Evolutionary conservation across 1,140 invertebrate species (phyloP), one percentile per base, ranked within the genome.

Genomic region (Chrysopa pallens): DNA sequence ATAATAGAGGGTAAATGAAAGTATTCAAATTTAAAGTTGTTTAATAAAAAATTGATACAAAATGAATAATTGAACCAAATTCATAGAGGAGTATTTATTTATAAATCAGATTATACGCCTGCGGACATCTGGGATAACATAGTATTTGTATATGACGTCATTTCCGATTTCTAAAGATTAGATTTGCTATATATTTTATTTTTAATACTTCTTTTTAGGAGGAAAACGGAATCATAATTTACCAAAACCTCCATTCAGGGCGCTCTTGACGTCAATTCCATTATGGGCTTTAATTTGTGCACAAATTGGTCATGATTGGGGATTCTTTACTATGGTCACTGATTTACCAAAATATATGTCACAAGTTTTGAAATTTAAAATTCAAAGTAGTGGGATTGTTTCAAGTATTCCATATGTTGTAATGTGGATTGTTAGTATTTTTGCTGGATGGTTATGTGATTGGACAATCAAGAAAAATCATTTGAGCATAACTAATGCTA

Each of bases 341-440:
- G 84, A 90, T 58, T 63, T 96, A 12, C 91, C 91, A 2, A 87
- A 85, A 70, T 96, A 91, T 62, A 85, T 96, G 78, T 78, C 78
- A 46, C 78, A 83, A 56, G 80, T 92, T 2, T 63, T 94, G 7
- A 75, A 84, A 54, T 90, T 87, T 59, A 75, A 84, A 48, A 82
- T 92, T 36, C 75, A 72, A 50, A 60, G 73, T 49, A 78, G 81
- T 46, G 78, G 79, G 3, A 57, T 73, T 1, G 67, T 78, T 23
- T 80, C 77, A 2, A 71, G 78, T 0, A 45, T 82, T 29, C 80
- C 80, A 0, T 84, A 83, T 49, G 54, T 80, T 0, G 65, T 70
- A 42, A 82, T 83, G 79, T 83, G 77, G 78, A 62, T 84, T 14
- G 69, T 73, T 29, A 76, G 77, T 0, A 66, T 81, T 47, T 56